A percentile compares a stretch with the other conserved stretches of the same genome.
phyloP scores from a whole-genome alignment of 2,888 invertebrate genomes.

The Tipula confusa region DNA sequence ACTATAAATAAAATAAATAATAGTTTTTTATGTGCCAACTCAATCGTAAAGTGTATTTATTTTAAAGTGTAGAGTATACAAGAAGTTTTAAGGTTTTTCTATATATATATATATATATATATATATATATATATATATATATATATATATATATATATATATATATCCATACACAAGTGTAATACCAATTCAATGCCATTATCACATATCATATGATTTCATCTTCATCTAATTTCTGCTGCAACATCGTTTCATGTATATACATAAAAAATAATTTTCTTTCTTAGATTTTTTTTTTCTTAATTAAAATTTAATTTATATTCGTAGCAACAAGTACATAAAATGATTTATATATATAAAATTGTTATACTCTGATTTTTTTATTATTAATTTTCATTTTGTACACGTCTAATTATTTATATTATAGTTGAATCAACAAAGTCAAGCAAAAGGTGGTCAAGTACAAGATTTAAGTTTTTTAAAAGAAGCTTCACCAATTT shows the following conservation, averaged over 20 bases:
- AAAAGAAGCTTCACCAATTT: constrained; percentile 76
- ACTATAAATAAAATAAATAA: not conserved
- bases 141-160: not conserved
- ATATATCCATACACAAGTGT: not conserved
- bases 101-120: not conserved
- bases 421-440: constrained; percentile 46
- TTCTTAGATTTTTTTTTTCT: constrained; percentile 29
- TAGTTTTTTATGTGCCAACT: not conserved
- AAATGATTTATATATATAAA: not conserved
- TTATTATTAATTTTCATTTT: constrained; percentile 33
- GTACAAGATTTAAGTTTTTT: constrained; percentile 71
- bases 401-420: too few species aligned
- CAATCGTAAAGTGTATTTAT: not conserved
- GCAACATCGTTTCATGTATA: too few species aligned
- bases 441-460: constrained; percentile 50
- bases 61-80: not conserved
- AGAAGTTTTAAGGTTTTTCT: not conserved
- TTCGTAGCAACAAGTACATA: not conserved
- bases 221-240: not conserved
- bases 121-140: not conserved
- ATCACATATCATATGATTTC: not conserved
- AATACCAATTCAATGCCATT: not conserved
- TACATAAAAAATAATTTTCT: not conserved
- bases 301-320: constrained; percentile 32
- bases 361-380: not conserved